Evolutionary conservation across 2,113 vertebrate species (phyloP).

Genomic region (Lanius collurio): DNA sequence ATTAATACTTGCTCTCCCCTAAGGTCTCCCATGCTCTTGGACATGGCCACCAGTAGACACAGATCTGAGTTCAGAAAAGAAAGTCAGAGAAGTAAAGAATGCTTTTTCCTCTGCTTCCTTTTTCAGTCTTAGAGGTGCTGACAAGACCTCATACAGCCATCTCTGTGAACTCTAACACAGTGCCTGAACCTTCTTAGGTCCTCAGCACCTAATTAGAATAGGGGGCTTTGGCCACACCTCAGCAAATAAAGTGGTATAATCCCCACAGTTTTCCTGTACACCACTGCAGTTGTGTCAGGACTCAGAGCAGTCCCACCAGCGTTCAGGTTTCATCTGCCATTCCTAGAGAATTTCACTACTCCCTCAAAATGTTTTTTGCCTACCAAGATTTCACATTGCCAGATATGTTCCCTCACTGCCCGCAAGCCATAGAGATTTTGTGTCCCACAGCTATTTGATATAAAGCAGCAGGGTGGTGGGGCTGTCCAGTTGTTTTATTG

Average conservation of each 20-base stretch:
- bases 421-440: not conserved
- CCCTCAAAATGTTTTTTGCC: not conserved
- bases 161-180: not conserved
- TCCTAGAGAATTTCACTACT: slow-evolving; percentile 3
- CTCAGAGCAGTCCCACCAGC: not conserved
- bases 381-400: not conserved
- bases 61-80: not conserved
- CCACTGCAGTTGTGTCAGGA: not conserved
- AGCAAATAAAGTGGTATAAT: not conserved
- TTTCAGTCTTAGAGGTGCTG: not conserved
- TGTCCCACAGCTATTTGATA: not conserved
- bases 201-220: not conserved
- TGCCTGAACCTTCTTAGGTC: not conserved
- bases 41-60: not conserved
- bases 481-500: slow-evolving; percentile 7
- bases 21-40: not conserved
- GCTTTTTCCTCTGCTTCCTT: not conserved
- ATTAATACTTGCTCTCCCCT: not conserved
- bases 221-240: not conserved
- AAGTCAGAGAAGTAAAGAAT: not conserved
- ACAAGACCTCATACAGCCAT: not conserved
- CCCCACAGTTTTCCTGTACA: not conserved
- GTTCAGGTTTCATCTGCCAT: not conserved
- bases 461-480: not conserved
- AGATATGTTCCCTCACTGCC: not conserved